Conservation (phyloP, 1,140 invertebrate genomes). For the Atta colombica region DNA sequence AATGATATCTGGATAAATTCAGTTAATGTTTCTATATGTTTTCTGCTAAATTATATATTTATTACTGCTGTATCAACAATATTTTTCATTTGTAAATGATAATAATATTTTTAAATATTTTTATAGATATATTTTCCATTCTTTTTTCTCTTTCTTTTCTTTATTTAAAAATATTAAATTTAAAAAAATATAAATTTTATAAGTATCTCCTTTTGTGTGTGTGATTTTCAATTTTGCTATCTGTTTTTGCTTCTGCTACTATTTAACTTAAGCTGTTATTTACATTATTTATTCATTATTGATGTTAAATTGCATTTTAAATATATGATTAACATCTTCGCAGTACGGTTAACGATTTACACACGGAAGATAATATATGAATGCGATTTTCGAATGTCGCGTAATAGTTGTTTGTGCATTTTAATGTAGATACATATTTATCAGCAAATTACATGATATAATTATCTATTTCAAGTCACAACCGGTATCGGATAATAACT, state of each 20-base stretch:
- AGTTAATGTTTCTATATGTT: not conserved
- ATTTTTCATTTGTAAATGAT: slow-evolving; percentile 5
- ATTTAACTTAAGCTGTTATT: not conserved
- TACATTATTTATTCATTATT: not conserved
- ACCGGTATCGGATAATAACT: slow-evolving; percentile 62
- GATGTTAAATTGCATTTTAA: not conserved
- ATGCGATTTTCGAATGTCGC: not conserved
- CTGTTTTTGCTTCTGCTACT: not conserved
- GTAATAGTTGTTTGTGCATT: not conserved
- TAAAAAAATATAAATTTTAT: slow-evolving; percentile 2
- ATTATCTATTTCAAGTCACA: slow-evolving; percentile 65
- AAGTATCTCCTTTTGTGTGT: not conserved
- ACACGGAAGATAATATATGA: not conserved
- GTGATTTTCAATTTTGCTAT: not conserved
- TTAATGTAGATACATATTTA: slow-evolving; percentile 26
- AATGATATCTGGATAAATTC: not conserved
- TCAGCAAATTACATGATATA: slow-evolving; percentile 19
- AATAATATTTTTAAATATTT: not conserved
- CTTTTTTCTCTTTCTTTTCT: not conserved
- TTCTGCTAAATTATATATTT: not conserved
- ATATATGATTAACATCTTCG: not conserved
- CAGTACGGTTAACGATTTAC: not conserved
- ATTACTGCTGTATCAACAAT: not conserved
- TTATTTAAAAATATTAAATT: slow-evolving; percentile 4
- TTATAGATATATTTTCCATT: not conserved